Evolutionary conservation across 2,113 vertebrate species (phyloP), one percentile per base, ranked within the genome.

Genomic region (Pterophyllum scalare): DNA sequence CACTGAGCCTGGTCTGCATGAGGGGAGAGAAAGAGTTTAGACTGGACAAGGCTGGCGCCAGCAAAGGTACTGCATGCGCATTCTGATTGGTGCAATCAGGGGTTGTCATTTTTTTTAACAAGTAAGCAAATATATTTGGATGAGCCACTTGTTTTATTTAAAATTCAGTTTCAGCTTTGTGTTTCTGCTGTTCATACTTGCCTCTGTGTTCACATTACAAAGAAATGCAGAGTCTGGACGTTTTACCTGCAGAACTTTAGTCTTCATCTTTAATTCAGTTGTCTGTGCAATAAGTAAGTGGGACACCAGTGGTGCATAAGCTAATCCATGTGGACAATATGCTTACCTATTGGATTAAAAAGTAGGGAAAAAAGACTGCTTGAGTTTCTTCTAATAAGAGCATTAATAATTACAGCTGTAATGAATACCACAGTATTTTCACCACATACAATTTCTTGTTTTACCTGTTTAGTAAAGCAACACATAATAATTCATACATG

Each of bases 1-100:
- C 7, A 40, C 46, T 77, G 60, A 85, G 75, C 33, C 62, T 38
- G 75, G 24, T 79, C 61, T 85, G 85, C 61, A 19, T 79, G 59
- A 82, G 40, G 38, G 65, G 28, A 65, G 4, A 58, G 60, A 60
- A 79, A 86, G 57, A 43, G 75, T 15, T 33, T 10, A 38, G 61
- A 64, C 15, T 40, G 31, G 59, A 7, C 60, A 17, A 26, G 61
- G 79, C 20, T 60, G 65, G 85, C 82, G 79, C 61, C 74, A 61
- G 59, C 43, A 31, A 75, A 67, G 58, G 46, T 72, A 72, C 19
- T 0, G 3, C 1, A 78, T 75, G 38, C 85, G 54, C 83, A 79
- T 57, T 65, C 67, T 79, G 40, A 83, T 38, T 9, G 28, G 59
- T 26, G 4, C 13, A 26, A 52, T n/a, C 13, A 72, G 20, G 17